Percentiles rank a stretch among this genome's conserved stretches.
These are phyloP conservation scores for Leucania comma DNA, from an alignment of 2,888 invertebrate species.

Conservation along the genomic window DNA sequence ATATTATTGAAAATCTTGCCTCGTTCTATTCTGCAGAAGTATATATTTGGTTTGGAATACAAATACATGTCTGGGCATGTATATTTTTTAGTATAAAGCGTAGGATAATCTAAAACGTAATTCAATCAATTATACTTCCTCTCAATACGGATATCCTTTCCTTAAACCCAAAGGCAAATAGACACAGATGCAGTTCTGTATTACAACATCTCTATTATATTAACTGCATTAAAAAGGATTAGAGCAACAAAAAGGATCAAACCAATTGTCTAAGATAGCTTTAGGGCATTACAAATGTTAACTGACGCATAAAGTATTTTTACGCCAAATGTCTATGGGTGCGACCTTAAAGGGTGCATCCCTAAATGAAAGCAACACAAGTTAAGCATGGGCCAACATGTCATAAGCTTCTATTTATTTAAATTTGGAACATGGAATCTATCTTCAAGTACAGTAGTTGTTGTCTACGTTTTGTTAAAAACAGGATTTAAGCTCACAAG, in stretches of 20 bases:
- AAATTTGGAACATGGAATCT: slow-evolving; percentile 34
- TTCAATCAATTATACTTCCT: slow-evolving; percentile 1
- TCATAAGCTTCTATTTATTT: slow-evolving; percentile 34
- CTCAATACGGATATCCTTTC: not conserved
- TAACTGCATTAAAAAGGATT: slow-evolving; percentile 46
- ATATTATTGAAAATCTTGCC: not conserved
- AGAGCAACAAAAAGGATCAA: slow-evolving; percentile 57
- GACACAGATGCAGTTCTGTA: slow-evolving; percentile 32
- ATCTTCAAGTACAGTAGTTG: slow-evolving; percentile 19
- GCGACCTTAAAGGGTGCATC: slow-evolving; percentile 39
- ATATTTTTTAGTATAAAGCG: not conserved
- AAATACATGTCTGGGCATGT: not conserved
- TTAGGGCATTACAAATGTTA: slow-evolving; percentile 60
- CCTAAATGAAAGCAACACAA: slow-evolving; percentile 31
- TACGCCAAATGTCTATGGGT: slow-evolving; percentile 50
- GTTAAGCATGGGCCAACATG: slow-evolving; percentile 27
- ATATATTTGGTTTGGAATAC: too few relatives aligned
- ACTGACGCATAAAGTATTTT: slow-evolving; percentile 73
- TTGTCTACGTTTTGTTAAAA: slow-evolving; percentile 48
- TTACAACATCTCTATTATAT: slow-evolving; percentile 46
- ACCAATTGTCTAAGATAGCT: slow-evolving; percentile 60
- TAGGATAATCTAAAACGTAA: not conserved
- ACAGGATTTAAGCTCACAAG: slow-evolving; percentile 43
- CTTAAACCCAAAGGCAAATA: slow-evolving; percentile 26
- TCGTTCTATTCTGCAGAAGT: not conserved